phyloP scores from a whole-genome alignment of 2,888 invertebrate species.

The Tethea ocularis region DNA sequence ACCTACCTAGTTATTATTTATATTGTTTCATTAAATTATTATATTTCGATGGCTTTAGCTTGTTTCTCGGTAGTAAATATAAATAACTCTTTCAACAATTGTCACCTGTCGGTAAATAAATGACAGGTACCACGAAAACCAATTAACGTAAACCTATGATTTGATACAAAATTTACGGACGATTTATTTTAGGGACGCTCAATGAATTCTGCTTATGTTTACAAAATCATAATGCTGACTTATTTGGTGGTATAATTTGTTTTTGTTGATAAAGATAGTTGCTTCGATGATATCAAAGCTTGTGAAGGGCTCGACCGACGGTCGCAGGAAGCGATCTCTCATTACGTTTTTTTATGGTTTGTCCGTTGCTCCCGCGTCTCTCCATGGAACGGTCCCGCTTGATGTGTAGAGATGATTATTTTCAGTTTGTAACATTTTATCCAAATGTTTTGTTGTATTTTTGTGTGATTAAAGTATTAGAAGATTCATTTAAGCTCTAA shows the following conservation, averaged over 20 bases:
- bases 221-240: neutral
- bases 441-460: conserved; percentile 31
- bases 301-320: conserved; percentile 51
- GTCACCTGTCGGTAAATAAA: too few species aligned
- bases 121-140: too few species aligned
- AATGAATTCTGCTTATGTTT: too few species aligned
- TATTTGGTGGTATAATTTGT: neutral
- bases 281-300: conserved; percentile 26
- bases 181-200: too few species aligned
- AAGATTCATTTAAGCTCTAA: neutral
- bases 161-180: too few species aligned
- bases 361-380: conserved; percentile 69
- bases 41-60: too few species aligned
- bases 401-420: conserved; percentile 40
- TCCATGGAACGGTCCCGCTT: conserved; percentile 44
- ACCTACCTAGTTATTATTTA: too few species aligned
- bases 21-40: too few species aligned
- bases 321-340: conserved; percentile 81
- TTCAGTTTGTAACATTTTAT: conserved; percentile 33
- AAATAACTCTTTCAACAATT: too few species aligned
- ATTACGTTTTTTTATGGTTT: conserved; percentile 79
- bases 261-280: conserved; percentile 13
- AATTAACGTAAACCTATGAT: too few species aligned
- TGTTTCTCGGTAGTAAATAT: too few species aligned
- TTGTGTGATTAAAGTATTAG: conserved; percentile 6